Evolutionary conservation across 2,888 invertebrate genomes (phyloP), one percentile per base, ranked within the genome.

Genomic region (Psylliodes chrysocephalus): DNA sequence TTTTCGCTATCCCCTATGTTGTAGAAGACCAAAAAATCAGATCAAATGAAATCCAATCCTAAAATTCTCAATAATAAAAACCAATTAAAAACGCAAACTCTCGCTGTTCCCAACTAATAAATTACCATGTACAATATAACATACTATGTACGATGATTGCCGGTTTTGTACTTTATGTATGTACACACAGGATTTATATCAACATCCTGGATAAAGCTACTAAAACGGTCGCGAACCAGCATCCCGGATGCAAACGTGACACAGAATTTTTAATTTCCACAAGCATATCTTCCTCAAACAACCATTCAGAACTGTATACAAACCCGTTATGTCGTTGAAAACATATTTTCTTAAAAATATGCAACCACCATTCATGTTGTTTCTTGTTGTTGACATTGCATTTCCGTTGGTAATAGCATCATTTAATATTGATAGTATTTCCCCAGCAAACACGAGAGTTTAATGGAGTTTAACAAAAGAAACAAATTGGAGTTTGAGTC

Each of bases 371-470:
- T n/a, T n/a, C n/a, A n/a, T n/a, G n/a, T 19, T 14, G 4, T 28
- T 8, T 12, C 12, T 4, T n/a, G n/a, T 30, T 57, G 57, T 57
- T 57, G 57, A 57, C 49, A 25, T 49, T 49, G 22, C 49, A 35
- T 35, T 57, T 25, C 6, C n/a, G 8, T 47, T 14, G 18, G 47
- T 59, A 59, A 59, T 59, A 17, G 59, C 40, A 17, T 22, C 18
- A 59, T 59, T 44, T 40, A 51, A 10, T 59, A 59, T 59, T 59
- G n/a, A 59, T 49, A 30, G 18, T 38, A 40, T 59, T 49, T 49
- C 12, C 30, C 28, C n/a, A 14, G 15, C 28, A 49, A 30, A 49
- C 49, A 49, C 28, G 7, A 4, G 30, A 7, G 14, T 30, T 25
- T 22, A 25, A 47, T 25, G 12, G 22, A 47, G 47, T 12, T 28